Evolutionary conservation across 2,888 invertebrate species (phyloP), one percentile per base, ranked within the genome.

Genomic region (Melangyna quadrimaculata): DNA sequence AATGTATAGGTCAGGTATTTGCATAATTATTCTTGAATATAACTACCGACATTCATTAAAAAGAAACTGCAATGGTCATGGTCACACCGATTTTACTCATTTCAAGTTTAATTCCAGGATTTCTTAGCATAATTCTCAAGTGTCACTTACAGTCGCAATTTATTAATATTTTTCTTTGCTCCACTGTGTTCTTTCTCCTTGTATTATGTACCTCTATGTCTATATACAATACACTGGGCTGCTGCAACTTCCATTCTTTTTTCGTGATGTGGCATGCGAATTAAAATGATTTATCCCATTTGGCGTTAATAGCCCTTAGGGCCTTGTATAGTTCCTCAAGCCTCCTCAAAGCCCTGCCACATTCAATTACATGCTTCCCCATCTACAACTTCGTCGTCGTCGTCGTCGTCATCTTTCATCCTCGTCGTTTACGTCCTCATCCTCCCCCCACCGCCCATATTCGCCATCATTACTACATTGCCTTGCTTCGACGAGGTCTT

Each of bases 121-220:
- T 77, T 86, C 77, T 84, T 63, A 69, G 67, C 53, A 79, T 75
- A 72, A 71, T 53, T 75, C 84, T 80, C 57, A 51, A 86, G 84
- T 86, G 84, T 80, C 84, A 86, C 80, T 86, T 86, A 63, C 84
- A 86, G 72, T 86, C 80, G 84, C 83, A 84, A 71, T 84, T 84
- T 79, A 79, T 84, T 84, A 84, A 84, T 79, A 84, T 70, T 84
- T 75, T 74, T 67, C 48, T 53, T 22, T 51, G 45, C 65, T 67
- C 67, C 69, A 8, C 55, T 73, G 55, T 45, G 6, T 63, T 43
- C 48, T 65, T 45, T 65, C 40, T 63, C 43, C 32, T 48, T 55
- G 22, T 17, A n/a, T n/a, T n/a, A n/a, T n/a, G n/a, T n/a, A n/a
- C n/a, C n/a, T n/a, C n/a, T n/a, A n/a, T n/a, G n/a, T n/a, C n/a